Evolutionary conservation across 2,888 invertebrate species (phyloP), one percentile per base, ranked within the genome.

Genomic region (Zeuzera pyrina): DNA sequence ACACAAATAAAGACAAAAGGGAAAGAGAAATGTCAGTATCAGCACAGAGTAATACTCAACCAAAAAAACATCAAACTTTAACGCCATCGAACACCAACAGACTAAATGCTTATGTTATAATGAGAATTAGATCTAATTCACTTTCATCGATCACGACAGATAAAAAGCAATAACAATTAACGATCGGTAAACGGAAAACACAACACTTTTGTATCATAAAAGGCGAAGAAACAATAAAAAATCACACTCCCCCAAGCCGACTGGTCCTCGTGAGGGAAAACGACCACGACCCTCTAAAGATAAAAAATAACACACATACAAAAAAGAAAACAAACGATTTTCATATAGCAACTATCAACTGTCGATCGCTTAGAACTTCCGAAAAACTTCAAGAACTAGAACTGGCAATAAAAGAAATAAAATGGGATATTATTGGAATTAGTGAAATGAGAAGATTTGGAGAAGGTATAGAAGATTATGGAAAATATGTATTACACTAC

Each of bases 331-430:
- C 19, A 19, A 5, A 19, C 19, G 19, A 19, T 19, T 19, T 19
- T 19, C 8, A 19, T 19, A 19, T 19, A 5, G 19, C 19, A 19
- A 19, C 19, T 19, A 8, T 19, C 8, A 19, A 19, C 19, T 19
- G 5, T 5, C 14, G 31, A 15, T 24, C 31, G 5, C 25, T 31
- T 4, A n/a, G 31, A 31, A 31, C 31, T 2, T n/a, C 15, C 2
- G 31, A 31, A 14, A 31, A 24, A 24, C 31, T 31, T 3, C 15
- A 11, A 25, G 25, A 31, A 31, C 31, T 31, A 23, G 25, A 23
- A 25, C 8, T 24, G 12, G 31, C 31, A 5, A 3, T 31, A 31
- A 15, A 31, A 11, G 14, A 30, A 3, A 30, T 30, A 30, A 30
- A 30, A 5, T 30, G 30, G 30, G 13, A 22, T 13, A 30, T 30